Base-by-base conservation (phyloP, 2,888 invertebrate species). In the Atrina japonica region DNA sequence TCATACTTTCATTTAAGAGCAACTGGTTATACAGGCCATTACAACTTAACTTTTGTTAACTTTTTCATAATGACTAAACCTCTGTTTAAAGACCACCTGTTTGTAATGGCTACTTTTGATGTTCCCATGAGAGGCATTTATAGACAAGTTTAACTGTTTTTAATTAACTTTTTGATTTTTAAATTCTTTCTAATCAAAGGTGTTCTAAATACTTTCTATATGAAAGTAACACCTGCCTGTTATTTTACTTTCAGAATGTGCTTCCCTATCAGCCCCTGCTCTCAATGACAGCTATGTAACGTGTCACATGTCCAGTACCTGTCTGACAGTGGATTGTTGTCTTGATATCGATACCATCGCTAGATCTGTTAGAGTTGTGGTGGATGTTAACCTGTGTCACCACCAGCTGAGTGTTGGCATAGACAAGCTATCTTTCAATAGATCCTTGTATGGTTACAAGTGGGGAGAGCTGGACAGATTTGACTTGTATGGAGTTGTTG, bases 251-350 rank as follows among this genome's bases (percentile, higher is more conserved):
- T 18, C 70, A 59, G 3, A 30, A 30, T 16, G 66, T 75, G 30
- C 69, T 67, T 3, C 23, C 25, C 23, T 25, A 6, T 23, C 14
- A 1, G 23, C 27, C 25, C 35, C 50, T 18, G 9, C 3, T 3
- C 1, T 61, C 18, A 35, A 61, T 35, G 5, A 47, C 35, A 49
- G 43, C 9, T 18, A 30, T 29, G 35, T 68, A 1, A 68, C 70
- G 2, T 79, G 79, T 61, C 30, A 59, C 35, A 53, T 75, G n/a
- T 47, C 67, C 0, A 60, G 66, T 50, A 63, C 66, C 25, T 79
- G 79, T 70, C 68, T 69, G 16, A 70, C 70, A 9, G 55, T 78
- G 11, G 70, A 79, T 16, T 79, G 79, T 59, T 79, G 79, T 67
- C 53, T 74, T 16, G 70, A 72, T 27, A 53, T 78, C 0, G 61